Evolutionary conservation across 2,888 invertebrate species (phyloP).

Genomic region (Watsonalla binaria): DNA sequence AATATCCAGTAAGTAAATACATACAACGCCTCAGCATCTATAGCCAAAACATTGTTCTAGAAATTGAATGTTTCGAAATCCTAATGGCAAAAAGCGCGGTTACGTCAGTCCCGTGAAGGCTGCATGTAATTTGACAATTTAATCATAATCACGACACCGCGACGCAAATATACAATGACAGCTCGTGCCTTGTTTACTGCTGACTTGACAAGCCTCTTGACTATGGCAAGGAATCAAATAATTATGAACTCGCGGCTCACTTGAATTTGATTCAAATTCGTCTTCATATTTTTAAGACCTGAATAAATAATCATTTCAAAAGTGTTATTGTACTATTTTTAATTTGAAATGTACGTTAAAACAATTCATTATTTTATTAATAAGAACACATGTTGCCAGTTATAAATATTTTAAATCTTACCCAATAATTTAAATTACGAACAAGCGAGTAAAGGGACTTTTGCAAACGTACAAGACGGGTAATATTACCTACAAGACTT

Average conservation of each 20-base stretch:
- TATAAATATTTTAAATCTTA: no score
- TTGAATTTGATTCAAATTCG: no score
- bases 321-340: neutral
- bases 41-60: no score
- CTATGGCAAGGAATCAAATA: neutral
- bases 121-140: constrained; percentile 32
- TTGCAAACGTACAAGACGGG: constrained; percentile 26
- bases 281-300: no score
- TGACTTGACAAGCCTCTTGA: neutral
- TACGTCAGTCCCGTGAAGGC: neutral
- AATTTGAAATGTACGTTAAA: neutral
- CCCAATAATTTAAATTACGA: no score
- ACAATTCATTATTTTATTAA: neutral
- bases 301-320: no score
- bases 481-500: constrained; percentile 43
- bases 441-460: constrained; percentile 1
- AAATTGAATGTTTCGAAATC: neutral
- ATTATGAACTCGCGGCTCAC: neutral
- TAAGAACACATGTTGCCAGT: no score
- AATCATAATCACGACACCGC: constrained; percentile 31
- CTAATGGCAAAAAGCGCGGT: neutral
- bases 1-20: no score
- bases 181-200: constrained; percentile 15
- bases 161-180: constrained; percentile 19
- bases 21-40: no score